These are phyloP conservation scores for Hyperoplus immaculatus DNA, from an alignment of 2,797 vertebrate genomes.

Conservation along the genomic window DNA sequence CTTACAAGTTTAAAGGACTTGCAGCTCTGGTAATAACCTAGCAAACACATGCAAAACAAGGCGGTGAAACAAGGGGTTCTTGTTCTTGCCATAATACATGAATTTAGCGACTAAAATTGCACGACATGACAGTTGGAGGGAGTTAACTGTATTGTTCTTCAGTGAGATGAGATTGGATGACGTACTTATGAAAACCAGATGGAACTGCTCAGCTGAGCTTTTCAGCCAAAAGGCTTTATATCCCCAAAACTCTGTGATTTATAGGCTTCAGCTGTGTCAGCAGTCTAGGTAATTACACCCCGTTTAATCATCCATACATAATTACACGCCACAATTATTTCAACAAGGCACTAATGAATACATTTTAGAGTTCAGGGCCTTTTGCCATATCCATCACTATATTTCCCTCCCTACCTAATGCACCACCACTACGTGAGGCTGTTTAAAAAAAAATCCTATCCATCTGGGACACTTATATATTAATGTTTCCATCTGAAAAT, in stretches of 20 bases:
- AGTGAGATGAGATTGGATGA: slow-evolving; percentile 27
- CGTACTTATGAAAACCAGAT: slow-evolving; percentile 62
- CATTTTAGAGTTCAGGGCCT: slow-evolving; percentile 43
- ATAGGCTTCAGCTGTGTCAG: slow-evolving; percentile 74
- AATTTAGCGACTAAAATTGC: neutral
- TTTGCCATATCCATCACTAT: slow-evolving; percentile 47
- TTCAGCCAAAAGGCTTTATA: slow-evolving; percentile 56
- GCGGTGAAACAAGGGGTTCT: neutral
- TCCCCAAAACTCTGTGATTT: slow-evolving; percentile 56
- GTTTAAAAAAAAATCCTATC: slow-evolving; percentile 38
- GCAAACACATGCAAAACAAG: neutral
- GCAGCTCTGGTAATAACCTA: neutral
- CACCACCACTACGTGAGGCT: slow-evolving; percentile 16
- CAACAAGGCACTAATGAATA: slow-evolving; percentile 65
- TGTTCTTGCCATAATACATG: slow-evolving; percentile 1
- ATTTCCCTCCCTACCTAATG: slow-evolving; percentile 20
- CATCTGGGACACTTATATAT: slow-evolving; percentile 57
- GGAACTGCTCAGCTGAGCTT: slow-evolving; percentile 49
- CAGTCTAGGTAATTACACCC: slow-evolving; percentile 67
- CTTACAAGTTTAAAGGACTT: neutral
- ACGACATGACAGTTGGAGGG: slow-evolving; percentile 18
- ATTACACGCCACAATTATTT: slow-evolving; percentile 66
- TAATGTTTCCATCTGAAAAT: slow-evolving; percentile 47
- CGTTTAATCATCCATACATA: slow-evolving; percentile 64
- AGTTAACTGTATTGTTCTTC: slow-evolving; percentile 36